A percentile compares a stretch with the other conserved stretches of the same genome.
phyloP scores from a whole-genome alignment of 1,140 invertebrate genomes.

The Dendroctonus valens region DNA sequence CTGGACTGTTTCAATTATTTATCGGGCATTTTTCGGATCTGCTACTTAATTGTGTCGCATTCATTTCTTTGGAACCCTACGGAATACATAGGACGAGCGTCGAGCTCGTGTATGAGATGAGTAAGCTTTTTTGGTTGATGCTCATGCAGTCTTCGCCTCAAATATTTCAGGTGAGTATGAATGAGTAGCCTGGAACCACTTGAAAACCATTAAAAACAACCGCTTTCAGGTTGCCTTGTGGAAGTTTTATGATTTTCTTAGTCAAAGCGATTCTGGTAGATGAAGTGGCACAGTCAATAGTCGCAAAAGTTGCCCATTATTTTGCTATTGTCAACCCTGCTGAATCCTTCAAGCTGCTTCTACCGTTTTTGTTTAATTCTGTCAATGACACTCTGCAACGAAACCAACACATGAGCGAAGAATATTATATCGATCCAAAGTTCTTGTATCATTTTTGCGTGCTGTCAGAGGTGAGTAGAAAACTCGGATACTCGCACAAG shows the following conservation, averaged over 20 bases:
- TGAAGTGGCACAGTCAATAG: slow-evolving; percentile 76
- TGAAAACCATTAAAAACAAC: background rate
- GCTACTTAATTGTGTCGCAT: no score
- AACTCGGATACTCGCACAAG: background rate
- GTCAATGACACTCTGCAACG: slow-evolving; percentile 59
- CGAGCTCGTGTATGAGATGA: no score
- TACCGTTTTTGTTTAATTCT: slow-evolving; percentile 68
- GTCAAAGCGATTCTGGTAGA: slow-evolving; percentile 74
- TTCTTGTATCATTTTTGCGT: slow-evolving; percentile 77
- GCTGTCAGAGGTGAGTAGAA: slow-evolving; percentile 65
- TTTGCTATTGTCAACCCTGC: slow-evolving; percentile 69
- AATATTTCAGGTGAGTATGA: slow-evolving; percentile 61
- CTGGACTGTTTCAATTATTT: no score
- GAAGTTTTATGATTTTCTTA: slow-evolving; percentile 73
- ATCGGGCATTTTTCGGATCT: no score
- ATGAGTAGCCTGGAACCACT: slow-evolving; percentile 1
- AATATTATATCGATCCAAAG: slow-evolving; percentile 77
- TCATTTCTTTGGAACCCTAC: no score
- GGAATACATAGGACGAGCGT: no score
- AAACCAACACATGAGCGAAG: slow-evolving; percentile 59
- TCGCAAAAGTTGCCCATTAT: slow-evolving; percentile 61
- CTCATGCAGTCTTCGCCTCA: slow-evolving; percentile 57
- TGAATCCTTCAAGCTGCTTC: slow-evolving; percentile 66
- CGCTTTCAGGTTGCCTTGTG: slow-evolving; percentile 66
- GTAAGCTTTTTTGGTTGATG: no score